phyloP scores from a whole-genome alignment of 1,140 invertebrate genomes.

The Bombus pyrosoma region DNA sequence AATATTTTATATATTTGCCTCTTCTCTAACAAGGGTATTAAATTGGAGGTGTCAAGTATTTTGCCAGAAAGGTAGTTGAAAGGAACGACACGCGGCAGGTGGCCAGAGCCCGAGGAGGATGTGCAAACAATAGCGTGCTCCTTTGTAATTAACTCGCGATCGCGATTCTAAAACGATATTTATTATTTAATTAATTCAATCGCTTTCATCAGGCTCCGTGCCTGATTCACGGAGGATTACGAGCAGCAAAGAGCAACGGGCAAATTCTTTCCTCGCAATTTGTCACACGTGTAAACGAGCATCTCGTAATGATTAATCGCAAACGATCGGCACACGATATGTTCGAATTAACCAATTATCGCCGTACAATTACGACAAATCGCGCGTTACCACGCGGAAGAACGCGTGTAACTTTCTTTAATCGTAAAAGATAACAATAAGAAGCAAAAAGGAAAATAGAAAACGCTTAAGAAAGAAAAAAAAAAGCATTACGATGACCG shows the following conservation, averaged over 20 bases:
- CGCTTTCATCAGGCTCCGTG: conserved; percentile 18
- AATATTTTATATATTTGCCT: background rate
- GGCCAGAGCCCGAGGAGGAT: conserved; percentile 42
- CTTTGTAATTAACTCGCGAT: conserved; percentile 69
- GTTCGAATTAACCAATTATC: conserved; percentile 11
- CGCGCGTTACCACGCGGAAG: background rate
- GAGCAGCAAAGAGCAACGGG: background rate
- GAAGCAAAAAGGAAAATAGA: background rate
- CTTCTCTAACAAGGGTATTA: background rate
- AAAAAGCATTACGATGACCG: background rate
- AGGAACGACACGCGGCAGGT: background rate
- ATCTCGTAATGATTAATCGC: conserved; percentile 4
- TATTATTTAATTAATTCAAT: conserved; percentile 75
- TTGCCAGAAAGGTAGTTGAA: background rate
- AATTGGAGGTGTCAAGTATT: background rate
- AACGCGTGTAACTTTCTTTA: background rate
- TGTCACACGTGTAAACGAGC: conserved; percentile 10
- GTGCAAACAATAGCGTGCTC: conserved; percentile 70
- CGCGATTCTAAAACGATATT: conserved; percentile 70
- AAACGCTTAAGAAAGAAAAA: background rate
- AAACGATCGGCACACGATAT: background rate
- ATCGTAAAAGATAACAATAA: background rate
- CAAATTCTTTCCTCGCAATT: conserved; percentile 3
- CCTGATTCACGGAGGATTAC: background rate
- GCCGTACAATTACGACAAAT: background rate